Base-by-base conservation (phyloP, 53 echinoderm and acorn worm species). In the Hippasteria phrygiana region DNA sequence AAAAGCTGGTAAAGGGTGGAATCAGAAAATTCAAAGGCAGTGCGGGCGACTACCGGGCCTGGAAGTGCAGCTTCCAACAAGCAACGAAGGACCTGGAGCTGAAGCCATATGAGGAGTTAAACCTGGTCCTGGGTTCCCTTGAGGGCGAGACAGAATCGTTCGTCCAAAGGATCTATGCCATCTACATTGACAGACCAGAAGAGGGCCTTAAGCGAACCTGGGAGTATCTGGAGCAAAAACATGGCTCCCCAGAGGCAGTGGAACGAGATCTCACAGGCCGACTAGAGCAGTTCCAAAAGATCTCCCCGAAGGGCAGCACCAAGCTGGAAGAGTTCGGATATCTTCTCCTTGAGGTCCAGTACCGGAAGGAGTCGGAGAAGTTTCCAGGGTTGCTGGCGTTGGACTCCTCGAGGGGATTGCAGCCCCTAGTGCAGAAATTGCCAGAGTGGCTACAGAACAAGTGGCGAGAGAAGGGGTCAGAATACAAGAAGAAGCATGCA, bases 161-260 rank as follows among this genome's bases (percentile, higher is more conserved):
- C 10, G 87, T 93, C 31, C 76, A 75, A 59, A 78, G 56, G 29
- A 93, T 87, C 41, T 77, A 90, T 71, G 90, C 71, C n/a, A 93
- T 90, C 26, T 89, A 89, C 86, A 80, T 90, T 22, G 80, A 90
- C 90, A 75, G 48, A 35, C 93, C 90, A 1, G 85, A 93, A 53
- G 9, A 87, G 41, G 93, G 93, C 28, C 74, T 90, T 16, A 34
- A 77, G 51, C 65, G 93, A 41, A 90, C 87, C 35, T 93, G 93
- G 90, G 74, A 55, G n/a, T 75, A 86, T 36, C 73, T 93, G 10
- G 90, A 93, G 4, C 40, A 76, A 48, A 90, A 73, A 53, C 63
- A 90, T 78, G 90, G 93, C 50, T 93, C 93, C n/a, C 63, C 81
- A 62, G 93, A 93, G 43, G 93, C 93, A 62, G 41, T 93, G 12